Evolutionary conservation across 2,888 invertebrate genomes (phyloP), one percentile per base, ranked within the genome.

Genomic region (Microctonus brassicae): DNA sequence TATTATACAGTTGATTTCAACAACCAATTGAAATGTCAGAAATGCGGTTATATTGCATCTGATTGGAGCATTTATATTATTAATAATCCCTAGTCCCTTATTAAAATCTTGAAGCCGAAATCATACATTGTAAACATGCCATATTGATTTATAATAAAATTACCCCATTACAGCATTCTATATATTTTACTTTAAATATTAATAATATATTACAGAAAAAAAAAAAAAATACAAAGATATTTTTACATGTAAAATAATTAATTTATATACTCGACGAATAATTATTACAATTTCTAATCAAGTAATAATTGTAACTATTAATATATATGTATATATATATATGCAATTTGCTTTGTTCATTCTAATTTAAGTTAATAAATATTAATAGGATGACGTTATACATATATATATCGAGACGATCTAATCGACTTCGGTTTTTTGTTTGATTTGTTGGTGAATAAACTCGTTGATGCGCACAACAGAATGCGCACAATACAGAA

Each of bases 271-370:
- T n/a, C n/a, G n/a, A n/a, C n/a, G n/a, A n/a, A n/a, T n/a, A n/a
- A n/a, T n/a, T n/a, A n/a, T n/a, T n/a, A n/a, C n/a, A n/a, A n/a
- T n/a, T n/a, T n/a, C n/a, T n/a, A n/a, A n/a, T n/a, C n/a, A n/a
- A n/a, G n/a, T n/a, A n/a, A n/a, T n/a, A n/a, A n/a, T n/a, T n/a
- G n/a, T n/a, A n/a, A n/a, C n/a, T n/a, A n/a, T n/a, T n/a, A n/a
- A n/a, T n/a, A n/a, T n/a, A n/a, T n/a, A n/a, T n/a, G 2, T 39
- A n/a, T 3, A 13, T 39, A 39, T n/a, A 3, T 39, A 13, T 24
- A 58, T 36, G 47, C 60, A 69, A 72, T 93, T 91, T 89, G 94
- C 94, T 98, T 26, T 13, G 13, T 1, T 29, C 33, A 17, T n/a
- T 17, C 33, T 6, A n/a, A 29, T 58, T 7, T 9, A 13, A 55